Evolutionary conservation across 2,797 vertebrate species (phyloP).

Genomic region (Chelon labrosus): DNA sequence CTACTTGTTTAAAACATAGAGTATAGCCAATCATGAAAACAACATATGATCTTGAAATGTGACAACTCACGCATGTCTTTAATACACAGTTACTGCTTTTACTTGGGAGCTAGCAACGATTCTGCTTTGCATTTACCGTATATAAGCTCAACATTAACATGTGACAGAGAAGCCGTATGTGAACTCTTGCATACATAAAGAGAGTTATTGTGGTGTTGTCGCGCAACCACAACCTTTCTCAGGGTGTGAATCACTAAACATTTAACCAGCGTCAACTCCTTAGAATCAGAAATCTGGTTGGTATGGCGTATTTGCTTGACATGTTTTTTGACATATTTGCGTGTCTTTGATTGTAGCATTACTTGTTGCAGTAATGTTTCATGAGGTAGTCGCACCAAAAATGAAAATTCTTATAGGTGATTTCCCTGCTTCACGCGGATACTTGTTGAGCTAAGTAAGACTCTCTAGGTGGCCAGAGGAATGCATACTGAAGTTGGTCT

Average conservation of each 20-base stretch:
- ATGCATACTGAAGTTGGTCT: too few relatives aligned
- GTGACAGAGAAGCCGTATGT: neutral
- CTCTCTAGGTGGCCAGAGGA: too few relatives aligned
- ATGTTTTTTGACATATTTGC: too few relatives aligned
- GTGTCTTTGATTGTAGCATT: neutral
- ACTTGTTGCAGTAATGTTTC: neutral
- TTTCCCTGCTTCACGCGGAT: too few relatives aligned
- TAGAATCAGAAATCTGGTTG: neutral
- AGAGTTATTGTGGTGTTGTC: neutral
- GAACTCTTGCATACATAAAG: neutral
- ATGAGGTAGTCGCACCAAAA: neutral
- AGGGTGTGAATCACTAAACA: neutral
- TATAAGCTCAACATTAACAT: too few relatives aligned
- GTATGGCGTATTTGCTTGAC: too few relatives aligned
- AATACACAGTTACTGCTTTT: neutral
- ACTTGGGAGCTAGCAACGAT: neutral
- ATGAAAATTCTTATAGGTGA: neutral
- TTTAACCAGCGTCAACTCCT: neutral
- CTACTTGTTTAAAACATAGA: neutral
- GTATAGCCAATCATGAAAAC: too few relatives aligned
- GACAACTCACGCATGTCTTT: neutral
- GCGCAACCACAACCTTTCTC: conserved; percentile 1
- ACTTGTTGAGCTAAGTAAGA: too few relatives aligned
- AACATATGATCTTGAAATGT: too few relatives aligned
- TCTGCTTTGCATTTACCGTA: neutral